Evolutionary conservation across 2,797 vertebrate species (phyloP).

Genomic region (Spheniscus humboldti): DNA sequence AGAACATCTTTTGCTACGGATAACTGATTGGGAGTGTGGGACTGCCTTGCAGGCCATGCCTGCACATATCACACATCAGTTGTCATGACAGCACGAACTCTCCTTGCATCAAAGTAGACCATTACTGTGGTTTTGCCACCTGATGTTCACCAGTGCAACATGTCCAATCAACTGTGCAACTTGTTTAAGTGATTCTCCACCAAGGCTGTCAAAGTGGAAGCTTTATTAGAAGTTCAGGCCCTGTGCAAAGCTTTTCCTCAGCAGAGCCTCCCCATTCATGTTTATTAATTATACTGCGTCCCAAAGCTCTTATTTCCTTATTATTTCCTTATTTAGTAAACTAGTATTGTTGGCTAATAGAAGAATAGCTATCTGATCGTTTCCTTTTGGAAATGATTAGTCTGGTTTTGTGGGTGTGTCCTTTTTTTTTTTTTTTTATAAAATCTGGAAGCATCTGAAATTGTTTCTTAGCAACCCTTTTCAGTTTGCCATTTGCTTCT

Average conservation of each 20-base stretch:
- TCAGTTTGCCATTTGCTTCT: neutral
- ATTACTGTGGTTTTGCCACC: neutral
- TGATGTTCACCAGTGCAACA: neutral
- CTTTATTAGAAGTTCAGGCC: neutral
- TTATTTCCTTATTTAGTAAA: neutral
- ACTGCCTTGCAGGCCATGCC: neutral
- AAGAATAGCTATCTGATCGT: neutral
- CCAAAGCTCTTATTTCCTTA: neutral
- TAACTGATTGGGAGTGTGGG: neutral
- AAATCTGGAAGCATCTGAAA: slow-evolving; percentile 4
- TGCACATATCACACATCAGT: neutral
- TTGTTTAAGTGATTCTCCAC: neutral
- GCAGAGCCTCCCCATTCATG: neutral
- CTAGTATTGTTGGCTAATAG: neutral
- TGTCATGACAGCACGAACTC: neutral
- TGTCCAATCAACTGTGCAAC: neutral
- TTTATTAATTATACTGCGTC: neutral
- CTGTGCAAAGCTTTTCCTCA: neutral
- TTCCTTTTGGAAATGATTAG: neutral
- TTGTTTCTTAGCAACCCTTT: slow-evolving; percentile 43
- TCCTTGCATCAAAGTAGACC: neutral
- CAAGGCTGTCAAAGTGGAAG: neutral
- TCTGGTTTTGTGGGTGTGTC: neutral
- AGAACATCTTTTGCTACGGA: neutral
- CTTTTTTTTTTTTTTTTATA: neutral